Evolutionary conservation across 2,113 vertebrate genomes (phyloP).

Genomic region (Platanista minor): DNA sequence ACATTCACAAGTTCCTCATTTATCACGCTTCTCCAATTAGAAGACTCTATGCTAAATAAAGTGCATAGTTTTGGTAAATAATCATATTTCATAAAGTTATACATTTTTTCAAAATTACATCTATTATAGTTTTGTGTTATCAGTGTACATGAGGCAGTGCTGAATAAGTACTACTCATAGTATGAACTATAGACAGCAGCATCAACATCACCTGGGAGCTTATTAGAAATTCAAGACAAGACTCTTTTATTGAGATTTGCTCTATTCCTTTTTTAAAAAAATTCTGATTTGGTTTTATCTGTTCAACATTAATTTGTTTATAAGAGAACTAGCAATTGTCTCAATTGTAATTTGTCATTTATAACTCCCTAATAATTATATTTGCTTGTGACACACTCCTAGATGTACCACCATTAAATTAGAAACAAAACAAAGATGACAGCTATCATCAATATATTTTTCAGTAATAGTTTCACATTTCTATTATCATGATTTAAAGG

Average conservation of each 20-base stretch:
- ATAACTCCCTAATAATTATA: neutral
- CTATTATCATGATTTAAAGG: neutral
- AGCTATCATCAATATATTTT: neutral
- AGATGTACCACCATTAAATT: neutral
- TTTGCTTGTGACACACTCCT: neutral
- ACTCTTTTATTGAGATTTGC: neutral
- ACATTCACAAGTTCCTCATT: neutral
- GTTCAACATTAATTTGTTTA: neutral
- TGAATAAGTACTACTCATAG: neutral
- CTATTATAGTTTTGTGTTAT: neutral
- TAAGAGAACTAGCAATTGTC: neutral
- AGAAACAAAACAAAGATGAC: constrained; percentile 16
- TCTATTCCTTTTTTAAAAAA: neutral
- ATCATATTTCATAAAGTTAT: neutral
- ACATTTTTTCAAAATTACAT: neutral
- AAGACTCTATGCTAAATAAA: neutral
- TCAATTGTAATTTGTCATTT: neutral
- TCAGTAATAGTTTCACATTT: neutral
- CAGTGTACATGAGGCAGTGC: neutral
- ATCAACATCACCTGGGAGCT: neutral
- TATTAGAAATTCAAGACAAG: neutral
- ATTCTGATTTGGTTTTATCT: neutral
- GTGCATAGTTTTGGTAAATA: neutral
- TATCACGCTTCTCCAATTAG: neutral
- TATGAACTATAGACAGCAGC: neutral